A percentile compares a stretch with the other conserved stretches of the same genome.
phyloP scores from a whole-genome alignment of 2,113 vertebrate genomes.

The Anguilla rostrata region DNA sequence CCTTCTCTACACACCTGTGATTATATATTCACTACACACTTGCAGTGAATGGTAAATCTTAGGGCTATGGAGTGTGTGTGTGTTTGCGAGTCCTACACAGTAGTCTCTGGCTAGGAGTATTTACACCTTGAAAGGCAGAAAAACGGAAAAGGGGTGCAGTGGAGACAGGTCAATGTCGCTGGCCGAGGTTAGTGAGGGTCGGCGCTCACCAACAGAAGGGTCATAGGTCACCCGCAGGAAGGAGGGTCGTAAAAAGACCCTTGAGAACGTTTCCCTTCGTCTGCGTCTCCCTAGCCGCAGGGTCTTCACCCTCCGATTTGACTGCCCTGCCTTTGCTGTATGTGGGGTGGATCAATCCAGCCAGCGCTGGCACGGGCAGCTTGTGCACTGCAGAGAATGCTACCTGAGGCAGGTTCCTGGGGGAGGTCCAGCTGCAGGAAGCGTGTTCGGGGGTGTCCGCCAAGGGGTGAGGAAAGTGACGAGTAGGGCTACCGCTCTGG shows the following conservation, averaged over 20 bases:
- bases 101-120: too few species aligned
- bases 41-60: too few species aligned
- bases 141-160: neutral
- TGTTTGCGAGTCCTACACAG: too few species aligned
- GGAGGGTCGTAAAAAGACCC: slow-evolving; percentile 3
- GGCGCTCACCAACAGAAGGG: neutral
- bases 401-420: neutral
- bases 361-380: neutral
- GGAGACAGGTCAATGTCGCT: neutral
- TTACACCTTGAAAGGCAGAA: neutral
- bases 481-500: neutral
- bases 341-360: neutral
- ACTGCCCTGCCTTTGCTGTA: too few species aligned
- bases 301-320: neutral
- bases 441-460: neutral
- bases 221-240: neutral
- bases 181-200: neutral
- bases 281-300: neutral
- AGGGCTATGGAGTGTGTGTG: too few species aligned
- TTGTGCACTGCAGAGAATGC: slow-evolving; percentile 5
- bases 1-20: too few species aligned
- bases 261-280: neutral
- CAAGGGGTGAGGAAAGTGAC: neutral
- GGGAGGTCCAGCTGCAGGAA: neutral
- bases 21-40: too few species aligned